These are phyloP conservation scores for Apodemus sylvaticus DNA, from an alignment of 2,113 vertebrate species.

Conservation along the genomic window DNA sequence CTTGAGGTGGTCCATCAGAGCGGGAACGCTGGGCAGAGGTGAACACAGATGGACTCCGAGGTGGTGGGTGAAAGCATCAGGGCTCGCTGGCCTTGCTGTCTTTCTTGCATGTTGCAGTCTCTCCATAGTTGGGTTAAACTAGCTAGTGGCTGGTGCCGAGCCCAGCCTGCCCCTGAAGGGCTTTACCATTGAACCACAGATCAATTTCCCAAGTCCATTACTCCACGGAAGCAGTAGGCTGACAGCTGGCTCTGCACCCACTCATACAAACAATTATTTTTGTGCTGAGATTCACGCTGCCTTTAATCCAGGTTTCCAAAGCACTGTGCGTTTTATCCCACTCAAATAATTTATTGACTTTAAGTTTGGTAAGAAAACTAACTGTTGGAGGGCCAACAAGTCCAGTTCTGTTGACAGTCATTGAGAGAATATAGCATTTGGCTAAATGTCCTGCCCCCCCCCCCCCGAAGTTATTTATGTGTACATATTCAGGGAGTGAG, in stretches of 20 bases:
- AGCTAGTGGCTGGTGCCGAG: background rate
- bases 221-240: background rate
- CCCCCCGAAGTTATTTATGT: slow-evolving; percentile 36
- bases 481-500: background rate
- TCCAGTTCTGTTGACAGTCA: background rate
- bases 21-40: background rate
- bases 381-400: background rate
- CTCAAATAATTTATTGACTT: background rate
- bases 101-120: background rate
- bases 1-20: background rate
- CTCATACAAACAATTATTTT: background rate
- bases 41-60: too few relatives aligned
- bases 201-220: background rate
- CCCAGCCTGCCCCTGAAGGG: background rate
- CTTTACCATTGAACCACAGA: background rate
- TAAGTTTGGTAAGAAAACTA: slow-evolving; percentile 24
- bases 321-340: background rate
- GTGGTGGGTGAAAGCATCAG: too few relatives aligned
- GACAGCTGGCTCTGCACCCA: background rate
- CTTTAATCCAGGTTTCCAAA: background rate
- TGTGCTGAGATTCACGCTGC: background rate
- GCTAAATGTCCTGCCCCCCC: background rate
- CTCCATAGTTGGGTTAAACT: background rate
- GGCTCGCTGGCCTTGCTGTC: too few relatives aligned
- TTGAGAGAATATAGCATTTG: slow-evolving; percentile 8